Conservation (phyloP, 2,797 vertebrate genomes). For the Pipistrellus nathusii region DNA sequence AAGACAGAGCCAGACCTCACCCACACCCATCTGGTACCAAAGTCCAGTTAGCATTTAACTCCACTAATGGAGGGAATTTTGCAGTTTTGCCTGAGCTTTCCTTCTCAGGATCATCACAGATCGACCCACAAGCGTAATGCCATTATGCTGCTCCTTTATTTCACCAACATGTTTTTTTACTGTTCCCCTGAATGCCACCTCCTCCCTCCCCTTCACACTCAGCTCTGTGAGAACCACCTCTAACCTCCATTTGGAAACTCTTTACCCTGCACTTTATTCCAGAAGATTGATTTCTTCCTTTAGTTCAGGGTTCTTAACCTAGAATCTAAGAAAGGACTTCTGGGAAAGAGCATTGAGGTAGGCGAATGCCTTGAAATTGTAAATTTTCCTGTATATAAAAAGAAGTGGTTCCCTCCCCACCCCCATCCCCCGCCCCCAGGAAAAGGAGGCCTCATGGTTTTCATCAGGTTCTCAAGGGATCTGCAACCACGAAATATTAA, state of each 20-base stretch:
- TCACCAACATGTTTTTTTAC: background rate
- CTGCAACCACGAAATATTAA: conserved; percentile 22
- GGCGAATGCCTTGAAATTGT: conserved; percentile 2
- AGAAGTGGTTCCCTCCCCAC: background rate
- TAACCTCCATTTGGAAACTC: background rate
- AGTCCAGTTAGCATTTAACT: background rate
- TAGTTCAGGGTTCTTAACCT: background rate
- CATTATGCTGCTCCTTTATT: background rate
- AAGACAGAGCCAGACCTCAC: background rate
- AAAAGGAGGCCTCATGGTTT: background rate
- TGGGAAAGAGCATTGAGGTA: background rate
- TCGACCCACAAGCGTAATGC: background rate
- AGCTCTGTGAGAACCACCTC: background rate
- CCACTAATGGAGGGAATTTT: background rate
- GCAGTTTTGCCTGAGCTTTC: background rate
- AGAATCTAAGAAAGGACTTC: background rate
- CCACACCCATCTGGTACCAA: background rate
- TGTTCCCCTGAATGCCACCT: background rate
- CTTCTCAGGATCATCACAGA: background rate
- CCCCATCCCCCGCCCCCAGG: background rate
- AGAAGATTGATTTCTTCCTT: conserved; percentile 30
- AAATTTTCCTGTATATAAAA: background rate
- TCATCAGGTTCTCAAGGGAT: background rate
- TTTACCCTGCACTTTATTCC: background rate
- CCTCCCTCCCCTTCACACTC: background rate